phyloP scores from a whole-genome alignment of 2,113 vertebrate genomes.

The Crocuta crocuta region DNA sequence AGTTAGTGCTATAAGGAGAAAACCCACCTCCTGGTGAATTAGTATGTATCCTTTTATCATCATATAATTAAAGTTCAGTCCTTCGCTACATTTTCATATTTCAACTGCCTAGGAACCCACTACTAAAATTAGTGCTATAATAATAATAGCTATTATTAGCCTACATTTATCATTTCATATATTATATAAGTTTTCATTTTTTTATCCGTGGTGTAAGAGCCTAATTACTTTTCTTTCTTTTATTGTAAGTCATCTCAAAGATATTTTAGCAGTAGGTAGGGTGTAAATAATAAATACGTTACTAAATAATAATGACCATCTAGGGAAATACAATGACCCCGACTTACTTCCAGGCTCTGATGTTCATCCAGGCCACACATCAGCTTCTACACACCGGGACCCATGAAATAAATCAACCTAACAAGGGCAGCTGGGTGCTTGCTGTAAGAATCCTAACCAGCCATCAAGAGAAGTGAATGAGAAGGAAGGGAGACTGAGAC shows the following conservation, averaged over 20 bases:
- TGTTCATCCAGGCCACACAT: background rate
- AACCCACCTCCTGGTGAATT: conserved; percentile 41
- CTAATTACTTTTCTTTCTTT: conserved; percentile 48
- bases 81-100: conserved; percentile 32
- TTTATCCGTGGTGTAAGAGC: background rate
- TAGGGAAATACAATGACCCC: background rate
- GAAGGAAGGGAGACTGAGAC: background rate
- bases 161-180: background rate
- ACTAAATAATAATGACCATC: background rate
- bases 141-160: conserved; percentile 62
- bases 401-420: background rate
- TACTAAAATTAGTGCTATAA: conserved; percentile 61
- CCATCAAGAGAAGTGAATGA: background rate
- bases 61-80: background rate
- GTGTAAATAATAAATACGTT: conserved; percentile 21
- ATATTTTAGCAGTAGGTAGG: background rate
- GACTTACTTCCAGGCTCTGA: background rate
- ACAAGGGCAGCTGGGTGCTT: background rate
- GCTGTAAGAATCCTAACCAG: background rate
- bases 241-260: conserved; percentile 41
- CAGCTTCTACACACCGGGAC: background rate
- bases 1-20: background rate
- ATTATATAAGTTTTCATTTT: conserved; percentile 50
- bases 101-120: conserved; percentile 44
- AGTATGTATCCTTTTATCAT: background rate